Evolutionary conservation across 2,797 vertebrate species (phyloP).

Genomic region (Poecilia picta): DNA sequence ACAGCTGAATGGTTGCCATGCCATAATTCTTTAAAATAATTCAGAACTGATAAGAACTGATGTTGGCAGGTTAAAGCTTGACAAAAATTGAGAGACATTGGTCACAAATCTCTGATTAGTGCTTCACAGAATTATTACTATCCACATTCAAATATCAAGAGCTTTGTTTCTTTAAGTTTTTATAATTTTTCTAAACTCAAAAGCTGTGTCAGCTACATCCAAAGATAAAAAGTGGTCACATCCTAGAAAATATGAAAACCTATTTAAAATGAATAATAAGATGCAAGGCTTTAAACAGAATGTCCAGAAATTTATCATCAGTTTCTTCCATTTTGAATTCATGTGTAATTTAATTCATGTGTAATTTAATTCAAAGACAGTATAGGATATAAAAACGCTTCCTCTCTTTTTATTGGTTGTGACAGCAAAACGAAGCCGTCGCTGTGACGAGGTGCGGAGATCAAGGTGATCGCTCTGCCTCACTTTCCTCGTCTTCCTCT

Average conservation of each 20-base stretch:
- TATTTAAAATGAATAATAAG: background rate
- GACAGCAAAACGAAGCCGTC: slow-evolving; percentile 52
- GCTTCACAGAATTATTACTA: background rate
- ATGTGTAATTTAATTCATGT: slow-evolving; percentile 8
- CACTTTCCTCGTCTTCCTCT: slow-evolving; percentile 19
- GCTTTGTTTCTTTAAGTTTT: background rate
- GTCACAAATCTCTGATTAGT: background rate
- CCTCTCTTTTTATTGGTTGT: slow-evolving; percentile 20
- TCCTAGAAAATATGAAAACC: background rate
- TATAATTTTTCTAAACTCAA: background rate
- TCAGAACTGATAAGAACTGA: background rate
- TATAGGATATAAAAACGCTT: slow-evolving; percentile 22
- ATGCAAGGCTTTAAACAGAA: background rate
- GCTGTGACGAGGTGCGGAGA: slow-evolving; percentile 43
- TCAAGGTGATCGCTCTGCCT: slow-evolving; percentile 56
- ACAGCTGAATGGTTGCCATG: no score
- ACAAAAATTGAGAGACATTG: background rate
- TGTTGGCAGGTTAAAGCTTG: background rate
- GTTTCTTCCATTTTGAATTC: background rate
- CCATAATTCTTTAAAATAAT: background rate
- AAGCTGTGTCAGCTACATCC: background rate
- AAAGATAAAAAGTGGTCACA: background rate
- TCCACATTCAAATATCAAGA: background rate
- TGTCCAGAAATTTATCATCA: background rate
- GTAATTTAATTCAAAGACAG: slow-evolving; percentile 5